Evolutionary conservation across 2,888 invertebrate genomes (phyloP).

Genomic region (Metellina segmentata): DNA sequence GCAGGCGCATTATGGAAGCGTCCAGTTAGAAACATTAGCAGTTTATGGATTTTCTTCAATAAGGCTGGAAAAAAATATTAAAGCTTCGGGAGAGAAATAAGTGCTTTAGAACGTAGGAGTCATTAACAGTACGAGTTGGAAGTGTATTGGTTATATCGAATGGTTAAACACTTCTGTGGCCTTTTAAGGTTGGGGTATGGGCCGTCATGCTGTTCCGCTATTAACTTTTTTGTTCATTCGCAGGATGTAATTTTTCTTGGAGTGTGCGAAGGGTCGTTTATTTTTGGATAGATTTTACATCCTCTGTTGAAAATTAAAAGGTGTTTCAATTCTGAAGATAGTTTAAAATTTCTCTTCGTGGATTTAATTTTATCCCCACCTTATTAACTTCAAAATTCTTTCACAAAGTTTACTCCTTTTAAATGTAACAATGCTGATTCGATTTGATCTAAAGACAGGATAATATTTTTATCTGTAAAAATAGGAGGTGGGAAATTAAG

Average conservation of each 20-base stretch:
- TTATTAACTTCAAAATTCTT: no score
- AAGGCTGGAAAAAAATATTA: background rate
- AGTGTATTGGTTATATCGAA: constrained; percentile 18
- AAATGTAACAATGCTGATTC: no score
- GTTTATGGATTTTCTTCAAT: constrained; percentile 47
- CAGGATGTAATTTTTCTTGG: background rate
- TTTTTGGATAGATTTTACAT: no score
- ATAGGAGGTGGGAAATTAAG: no score
- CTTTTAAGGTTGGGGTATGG: background rate
- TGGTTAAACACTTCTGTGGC: constrained; percentile 29
- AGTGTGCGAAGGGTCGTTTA: no score
- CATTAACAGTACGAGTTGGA: constrained; percentile 28
- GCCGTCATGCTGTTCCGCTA: background rate
- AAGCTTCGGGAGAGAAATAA: constrained; percentile 15
- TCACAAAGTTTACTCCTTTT: no score
- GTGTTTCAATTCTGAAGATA: no score
- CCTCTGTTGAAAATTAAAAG: no score
- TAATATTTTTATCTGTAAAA: no score
- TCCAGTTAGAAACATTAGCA: constrained; percentile 57
- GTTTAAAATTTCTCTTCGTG: no score
- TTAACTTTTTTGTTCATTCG: background rate
- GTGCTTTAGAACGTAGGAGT: constrained; percentile 21
- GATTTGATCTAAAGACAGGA: no score
- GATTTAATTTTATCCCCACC: no score
- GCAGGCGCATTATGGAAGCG: constrained; percentile 52